Evolutionary conservation across 2,888 invertebrate genomes (phyloP).

Genomic region (Eupithecia abbreviata): DNA sequence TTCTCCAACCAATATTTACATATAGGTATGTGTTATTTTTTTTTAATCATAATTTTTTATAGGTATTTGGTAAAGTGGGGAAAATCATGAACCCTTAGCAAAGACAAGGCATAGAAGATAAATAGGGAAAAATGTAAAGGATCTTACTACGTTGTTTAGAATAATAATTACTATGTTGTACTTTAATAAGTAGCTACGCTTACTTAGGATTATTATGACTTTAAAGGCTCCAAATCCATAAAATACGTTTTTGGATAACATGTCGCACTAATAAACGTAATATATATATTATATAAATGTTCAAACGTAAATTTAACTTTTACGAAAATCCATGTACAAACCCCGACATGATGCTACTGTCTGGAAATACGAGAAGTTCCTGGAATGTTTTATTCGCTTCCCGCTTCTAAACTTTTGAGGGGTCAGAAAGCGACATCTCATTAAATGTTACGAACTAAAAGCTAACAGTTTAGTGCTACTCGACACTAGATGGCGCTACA

Average conservation of each 20-base stretch:
- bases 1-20: too few species aligned
- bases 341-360: not conserved
- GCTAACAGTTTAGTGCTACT: conserved; percentile 11
- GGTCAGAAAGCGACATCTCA: conserved; percentile 24
- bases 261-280: not conserved
- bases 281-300: too few species aligned
- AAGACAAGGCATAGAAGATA: too few species aligned
- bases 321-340: not conserved
- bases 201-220: too few species aligned
- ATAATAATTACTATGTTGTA: too few species aligned
- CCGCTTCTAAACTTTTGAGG: conserved; percentile 11
- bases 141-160: too few species aligned
- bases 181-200: too few species aligned
- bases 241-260: not conserved
- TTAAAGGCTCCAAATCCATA: not conserved
- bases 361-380: conserved; percentile 9
- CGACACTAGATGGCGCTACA: conserved; percentile 25
- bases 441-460: not conserved
- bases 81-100: too few species aligned
- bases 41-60: too few species aligned
- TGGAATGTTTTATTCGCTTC: conserved; percentile 18
- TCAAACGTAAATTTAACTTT: not conserved
- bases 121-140: too few species aligned
- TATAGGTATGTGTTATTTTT: too few species aligned
- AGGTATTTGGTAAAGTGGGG: too few species aligned